Evolutionary conservation across 2,113 vertebrate genomes (phyloP).

Genomic region (Hemibagrus wyckioides): DNA sequence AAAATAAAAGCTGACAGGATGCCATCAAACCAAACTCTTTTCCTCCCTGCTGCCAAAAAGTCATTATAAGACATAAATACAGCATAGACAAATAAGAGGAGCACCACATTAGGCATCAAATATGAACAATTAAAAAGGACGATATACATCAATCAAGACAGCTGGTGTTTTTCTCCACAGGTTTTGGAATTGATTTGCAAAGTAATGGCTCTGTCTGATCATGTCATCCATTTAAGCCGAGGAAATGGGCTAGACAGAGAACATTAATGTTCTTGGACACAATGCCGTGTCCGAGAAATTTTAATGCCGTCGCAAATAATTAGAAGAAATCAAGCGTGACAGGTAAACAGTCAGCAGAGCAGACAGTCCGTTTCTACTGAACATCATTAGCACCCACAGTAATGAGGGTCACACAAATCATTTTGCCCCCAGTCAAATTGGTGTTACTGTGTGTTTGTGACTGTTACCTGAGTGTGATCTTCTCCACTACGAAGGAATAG

Average conservation of each 20-base stretch:
- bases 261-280: constrained; percentile 33
- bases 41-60: background rate
- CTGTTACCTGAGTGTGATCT: constrained; percentile 80
- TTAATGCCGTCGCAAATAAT: background rate
- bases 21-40: background rate
- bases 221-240: constrained; percentile 21
- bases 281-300: constrained; percentile 13
- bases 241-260: constrained; percentile 33
- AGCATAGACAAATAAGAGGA: background rate
- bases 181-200: constrained; percentile 29
- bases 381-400: background rate
- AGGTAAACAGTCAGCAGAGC: constrained; percentile 3
- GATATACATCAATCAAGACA: background rate
- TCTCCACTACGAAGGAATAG: constrained; percentile 83
- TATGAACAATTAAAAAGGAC: constrained; percentile 2
- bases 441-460: background rate
- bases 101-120: background rate
- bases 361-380: background rate
- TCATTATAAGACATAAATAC: constrained; percentile 6
- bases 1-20: background rate
- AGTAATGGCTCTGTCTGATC: constrained; percentile 33
- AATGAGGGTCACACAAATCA: background rate
- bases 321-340: constrained; percentile 24
- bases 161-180: background rate
- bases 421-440: background rate